A percentile compares a stretch with the other conserved stretches of the same genome.
These are phyloP conservation scores for Bufo bufo DNA, from an alignment of 2,113 vertebrate genomes.

Conservation along the genomic window DNA sequence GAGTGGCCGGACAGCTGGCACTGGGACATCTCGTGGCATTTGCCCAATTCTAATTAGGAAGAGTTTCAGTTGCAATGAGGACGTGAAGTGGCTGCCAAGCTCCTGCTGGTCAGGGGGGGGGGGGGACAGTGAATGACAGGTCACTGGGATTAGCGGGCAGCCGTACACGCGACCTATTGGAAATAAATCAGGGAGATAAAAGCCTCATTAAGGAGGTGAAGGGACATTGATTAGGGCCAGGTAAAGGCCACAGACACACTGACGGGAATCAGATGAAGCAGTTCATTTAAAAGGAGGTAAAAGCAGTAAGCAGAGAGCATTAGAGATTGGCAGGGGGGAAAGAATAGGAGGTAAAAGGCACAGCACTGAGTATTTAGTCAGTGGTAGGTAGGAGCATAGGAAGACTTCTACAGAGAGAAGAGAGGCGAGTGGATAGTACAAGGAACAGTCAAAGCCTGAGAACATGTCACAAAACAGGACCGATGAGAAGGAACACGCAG, in stretches of 20 bases:
- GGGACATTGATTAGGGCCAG: constrained; percentile 58
- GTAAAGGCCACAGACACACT: constrained; percentile 54
- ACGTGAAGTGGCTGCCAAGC: constrained; percentile 52
- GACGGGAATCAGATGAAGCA: constrained; percentile 59
- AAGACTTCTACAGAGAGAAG: neutral
- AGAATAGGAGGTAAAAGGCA: neutral
- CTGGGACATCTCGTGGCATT: constrained; percentile 36
- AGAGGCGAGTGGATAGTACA: neutral
- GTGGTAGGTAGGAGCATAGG: neutral
- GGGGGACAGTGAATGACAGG: constrained; percentile 51
- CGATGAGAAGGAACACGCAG: no score
- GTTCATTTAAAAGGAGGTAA: constrained; percentile 48
- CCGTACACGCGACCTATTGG: constrained; percentile 58
- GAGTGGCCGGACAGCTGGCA: constrained; percentile 11
- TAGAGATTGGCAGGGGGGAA: neutral
- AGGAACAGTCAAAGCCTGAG: neutral
- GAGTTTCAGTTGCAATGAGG: constrained; percentile 29
- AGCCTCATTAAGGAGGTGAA: constrained; percentile 57
- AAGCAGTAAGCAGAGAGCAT: neutral
- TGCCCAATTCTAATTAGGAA: constrained; percentile 52
- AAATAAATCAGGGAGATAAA: constrained; percentile 60
- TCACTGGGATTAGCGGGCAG: constrained; percentile 58
- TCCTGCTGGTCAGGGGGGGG: constrained; percentile 36
- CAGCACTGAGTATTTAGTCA: neutral
- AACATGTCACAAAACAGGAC: neutral